Conservation (phyloP, 2,797 vertebrate genomes). For the Schizothorax lantsangensis region DNA sequence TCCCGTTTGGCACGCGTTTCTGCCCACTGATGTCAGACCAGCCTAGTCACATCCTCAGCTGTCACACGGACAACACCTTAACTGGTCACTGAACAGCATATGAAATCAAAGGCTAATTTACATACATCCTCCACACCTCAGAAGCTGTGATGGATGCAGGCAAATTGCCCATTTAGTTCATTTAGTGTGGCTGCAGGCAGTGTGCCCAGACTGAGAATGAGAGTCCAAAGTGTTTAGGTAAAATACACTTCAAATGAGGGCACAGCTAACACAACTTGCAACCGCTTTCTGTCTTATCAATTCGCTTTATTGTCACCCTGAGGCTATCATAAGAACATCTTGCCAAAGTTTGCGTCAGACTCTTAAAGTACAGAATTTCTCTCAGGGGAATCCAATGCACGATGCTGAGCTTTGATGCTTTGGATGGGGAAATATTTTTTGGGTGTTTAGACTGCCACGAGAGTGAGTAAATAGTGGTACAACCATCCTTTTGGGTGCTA, state of each 20-base stretch:
- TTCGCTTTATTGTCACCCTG: slow-evolving; percentile 26
- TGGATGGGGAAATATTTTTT: background rate
- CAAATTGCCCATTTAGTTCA: slow-evolving; percentile 48
- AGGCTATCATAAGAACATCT: slow-evolving; percentile 18
- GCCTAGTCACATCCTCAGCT: slow-evolving; percentile 3
- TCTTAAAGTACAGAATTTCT: slow-evolving; percentile 11
- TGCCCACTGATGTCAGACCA: slow-evolving; percentile 11
- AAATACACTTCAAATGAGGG: slow-evolving; percentile 50
- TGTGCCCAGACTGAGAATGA: slow-evolving; percentile 51
- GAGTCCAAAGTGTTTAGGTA: slow-evolving; percentile 46
- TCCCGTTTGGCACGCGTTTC: background rate
- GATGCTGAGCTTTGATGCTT: background rate
- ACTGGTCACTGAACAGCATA: slow-evolving; percentile 35
- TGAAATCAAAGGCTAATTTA: slow-evolving; percentile 38
- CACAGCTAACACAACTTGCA: slow-evolving; percentile 40
- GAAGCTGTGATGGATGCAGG: slow-evolving; percentile 41
- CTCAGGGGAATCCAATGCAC: background rate
- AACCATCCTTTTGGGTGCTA: background rate
- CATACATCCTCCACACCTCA: slow-evolving; percentile 25
- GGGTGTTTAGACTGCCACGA: background rate
- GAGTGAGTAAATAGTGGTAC: background rate
- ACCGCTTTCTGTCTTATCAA: slow-evolving; percentile 39
- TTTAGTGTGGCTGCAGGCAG: slow-evolving; percentile 50
- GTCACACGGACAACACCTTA: slow-evolving; percentile 36
- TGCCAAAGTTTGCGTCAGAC: slow-evolving; percentile 32